phyloP scores from a whole-genome alignment of 1,140 invertebrate genomes.

The Papilio xuthus region DNA sequence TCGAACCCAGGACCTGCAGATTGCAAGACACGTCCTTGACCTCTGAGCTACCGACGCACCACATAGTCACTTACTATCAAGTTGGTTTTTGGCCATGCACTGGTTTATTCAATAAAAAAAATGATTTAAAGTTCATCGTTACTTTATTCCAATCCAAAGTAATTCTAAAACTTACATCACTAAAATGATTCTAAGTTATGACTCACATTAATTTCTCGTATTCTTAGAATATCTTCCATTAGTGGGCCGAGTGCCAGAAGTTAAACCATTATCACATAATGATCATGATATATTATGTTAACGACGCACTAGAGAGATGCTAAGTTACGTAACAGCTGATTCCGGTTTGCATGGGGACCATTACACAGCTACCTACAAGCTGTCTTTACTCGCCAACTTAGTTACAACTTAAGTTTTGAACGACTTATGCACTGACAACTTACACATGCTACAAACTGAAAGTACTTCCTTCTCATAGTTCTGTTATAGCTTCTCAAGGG shows the following conservation, averaged over 20 bases:
- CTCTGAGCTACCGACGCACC: no score
- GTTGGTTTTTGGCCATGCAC: no score
- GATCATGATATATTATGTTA: constrained; percentile 34
- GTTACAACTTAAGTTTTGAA: background rate
- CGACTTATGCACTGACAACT: background rate
- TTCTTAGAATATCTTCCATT: constrained; percentile 27
- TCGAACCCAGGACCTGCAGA: no score
- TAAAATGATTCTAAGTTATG: constrained; percentile 13
- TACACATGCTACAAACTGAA: no score
- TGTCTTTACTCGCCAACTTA: background rate
- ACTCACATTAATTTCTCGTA: constrained; percentile 1
- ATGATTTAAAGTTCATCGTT: no score
- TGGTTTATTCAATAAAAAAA: no score
- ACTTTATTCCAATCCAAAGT: constrained; percentile 25
- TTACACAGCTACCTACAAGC: constrained; percentile 10
- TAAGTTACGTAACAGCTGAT: background rate
- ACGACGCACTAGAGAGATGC: constrained; percentile 23
- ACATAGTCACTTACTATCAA: no score
- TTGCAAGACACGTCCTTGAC: no score
- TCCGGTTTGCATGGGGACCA: background rate
- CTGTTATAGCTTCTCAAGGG: background rate
- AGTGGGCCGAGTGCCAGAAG: constrained; percentile 5
- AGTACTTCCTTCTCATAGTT: no score
- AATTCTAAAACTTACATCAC: constrained; percentile 28
- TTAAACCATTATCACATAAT: constrained; percentile 34